These are phyloP conservation scores for Natrix natrix DNA, from an alignment of 2,797 vertebrate species.

Conservation along the genomic window DNA sequence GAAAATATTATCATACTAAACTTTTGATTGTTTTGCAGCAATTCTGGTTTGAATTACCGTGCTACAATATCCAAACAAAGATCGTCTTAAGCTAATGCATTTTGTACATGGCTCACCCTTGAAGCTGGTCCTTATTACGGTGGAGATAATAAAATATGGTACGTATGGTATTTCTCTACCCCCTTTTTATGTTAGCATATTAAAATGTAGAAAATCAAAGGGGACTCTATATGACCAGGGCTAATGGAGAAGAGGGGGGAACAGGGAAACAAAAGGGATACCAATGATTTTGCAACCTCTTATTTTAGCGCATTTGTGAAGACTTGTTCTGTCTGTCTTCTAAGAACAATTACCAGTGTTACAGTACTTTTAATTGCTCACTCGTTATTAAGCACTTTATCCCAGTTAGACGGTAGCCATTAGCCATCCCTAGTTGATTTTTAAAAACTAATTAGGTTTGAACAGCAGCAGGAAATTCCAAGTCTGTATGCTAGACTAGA, in stretches of 20 bases:
- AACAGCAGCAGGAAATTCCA: neutral
- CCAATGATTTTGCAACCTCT: neutral
- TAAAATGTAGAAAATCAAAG: conserved; percentile 33
- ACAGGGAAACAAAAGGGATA: conserved; percentile 16
- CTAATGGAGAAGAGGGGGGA: neutral
- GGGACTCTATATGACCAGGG: conserved; percentile 14
- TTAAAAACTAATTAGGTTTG: neutral
- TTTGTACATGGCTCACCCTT: conserved; percentile 5
- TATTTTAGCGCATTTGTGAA: conserved; percentile 12
- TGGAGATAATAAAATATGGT: conserved; percentile 35
- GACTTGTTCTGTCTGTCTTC: conserved; percentile 50
- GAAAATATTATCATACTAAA: conserved; percentile 39
- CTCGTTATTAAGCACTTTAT: neutral
- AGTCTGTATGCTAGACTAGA: neutral
- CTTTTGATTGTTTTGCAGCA: neutral
- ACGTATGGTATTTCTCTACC: conserved; percentile 19
- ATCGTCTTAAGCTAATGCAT: conserved; percentile 13
- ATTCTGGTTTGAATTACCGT: conserved; percentile 40
- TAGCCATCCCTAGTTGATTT: neutral
- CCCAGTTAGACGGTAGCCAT: neutral
- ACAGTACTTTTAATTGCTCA: conserved; percentile 51
- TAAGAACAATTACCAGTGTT: conserved; percentile 51
- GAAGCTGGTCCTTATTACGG: conserved; percentile 5
- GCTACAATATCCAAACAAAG: conserved; percentile 38
- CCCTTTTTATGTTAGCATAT: conserved; percentile 13